Percentiles rank a stretch among this genome's conserved stretches.
Evolutionary conservation across 2,888 invertebrate species (phyloP).

Genomic region (Trichopria drosophilae): DNA sequence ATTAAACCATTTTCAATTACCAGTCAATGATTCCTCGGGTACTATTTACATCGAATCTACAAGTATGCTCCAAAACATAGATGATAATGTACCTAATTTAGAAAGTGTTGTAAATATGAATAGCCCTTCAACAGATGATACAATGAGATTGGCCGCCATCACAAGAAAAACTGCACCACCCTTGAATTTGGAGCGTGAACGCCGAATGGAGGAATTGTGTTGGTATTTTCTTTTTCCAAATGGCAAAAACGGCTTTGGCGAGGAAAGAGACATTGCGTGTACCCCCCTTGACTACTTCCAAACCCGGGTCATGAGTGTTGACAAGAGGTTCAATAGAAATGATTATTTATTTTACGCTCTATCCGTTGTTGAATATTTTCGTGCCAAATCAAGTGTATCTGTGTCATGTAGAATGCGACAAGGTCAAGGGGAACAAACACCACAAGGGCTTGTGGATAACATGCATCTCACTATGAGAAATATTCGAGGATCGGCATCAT

Average conservation of each 20-base stretch:
- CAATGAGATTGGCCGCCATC: no score
- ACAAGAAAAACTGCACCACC: no score
- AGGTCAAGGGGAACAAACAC: conserved; percentile 30
- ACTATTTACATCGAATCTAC: no score
- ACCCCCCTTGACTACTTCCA: conserved; percentile 41
- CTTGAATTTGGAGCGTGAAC: no score
- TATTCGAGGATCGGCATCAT: conserved; percentile 36
- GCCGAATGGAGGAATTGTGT: conserved; percentile 40
- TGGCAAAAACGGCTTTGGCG: conserved; percentile 37
- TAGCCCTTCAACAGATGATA: no score
- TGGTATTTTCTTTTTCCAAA: conserved; percentile 39
- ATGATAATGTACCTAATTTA: no score
- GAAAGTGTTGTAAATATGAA: no score
- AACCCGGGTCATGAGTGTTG: conserved; percentile 26
- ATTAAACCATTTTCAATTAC: no score
- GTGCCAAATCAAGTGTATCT: conserved; percentile 40
- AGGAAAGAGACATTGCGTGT: conserved; percentile 24
- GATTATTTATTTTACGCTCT: conserved; percentile 44
- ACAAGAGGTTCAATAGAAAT: conserved; percentile 29
- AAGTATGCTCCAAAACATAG: no score
- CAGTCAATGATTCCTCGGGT: no score
- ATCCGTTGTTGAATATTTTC: conserved; percentile 36
- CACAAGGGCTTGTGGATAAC: conserved; percentile 35
- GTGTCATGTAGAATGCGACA: no score
- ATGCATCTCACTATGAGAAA: conserved; percentile 45